Evolutionary conservation across 2,113 vertebrate species (phyloP).

Genomic region (Ceratotherium simum): DNA sequence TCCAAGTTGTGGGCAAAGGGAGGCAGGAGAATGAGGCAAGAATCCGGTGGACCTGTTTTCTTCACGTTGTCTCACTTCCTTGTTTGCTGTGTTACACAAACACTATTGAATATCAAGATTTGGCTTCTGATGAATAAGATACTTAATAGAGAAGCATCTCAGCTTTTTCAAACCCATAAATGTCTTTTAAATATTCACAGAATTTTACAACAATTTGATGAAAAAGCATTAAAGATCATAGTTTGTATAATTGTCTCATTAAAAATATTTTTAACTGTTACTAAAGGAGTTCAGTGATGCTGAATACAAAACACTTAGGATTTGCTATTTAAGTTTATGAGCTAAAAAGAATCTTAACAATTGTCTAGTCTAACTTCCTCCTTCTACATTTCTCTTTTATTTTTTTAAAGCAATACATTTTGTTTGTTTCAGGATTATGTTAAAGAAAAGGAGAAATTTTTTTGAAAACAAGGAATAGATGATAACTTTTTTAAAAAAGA

Average conservation of each 20-base stretch:
- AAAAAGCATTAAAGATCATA: background rate
- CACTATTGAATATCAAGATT: constrained; percentile 62
- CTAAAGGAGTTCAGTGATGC: background rate
- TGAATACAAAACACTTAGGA: constrained; percentile 35
- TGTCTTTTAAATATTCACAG: background rate
- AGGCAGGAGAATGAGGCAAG: background rate
- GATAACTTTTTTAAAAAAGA: background rate
- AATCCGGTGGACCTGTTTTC: constrained; percentile 9
- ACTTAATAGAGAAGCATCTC: constrained; percentile 46
- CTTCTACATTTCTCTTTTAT: constrained; percentile 43
- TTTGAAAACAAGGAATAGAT: constrained; percentile 35
- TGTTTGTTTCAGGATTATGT: background rate
- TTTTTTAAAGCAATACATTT: background rate
- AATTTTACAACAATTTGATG: constrained; percentile 33
- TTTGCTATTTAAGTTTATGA: constrained; percentile 37
- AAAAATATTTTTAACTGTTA: constrained; percentile 17
- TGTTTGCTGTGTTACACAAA: constrained; percentile 60
- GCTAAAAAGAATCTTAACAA: constrained; percentile 12
- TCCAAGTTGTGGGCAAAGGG: background rate
- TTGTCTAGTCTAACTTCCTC: constrained; percentile 4
- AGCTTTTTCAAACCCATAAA: constrained; percentile 37
- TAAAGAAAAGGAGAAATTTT: background rate
- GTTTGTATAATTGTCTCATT: background rate
- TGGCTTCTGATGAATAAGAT: constrained; percentile 60
- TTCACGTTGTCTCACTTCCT: constrained; percentile 55